Base-by-base conservation (phyloP, 2,797 vertebrate genomes). In the Galago senegalensis region DNA sequence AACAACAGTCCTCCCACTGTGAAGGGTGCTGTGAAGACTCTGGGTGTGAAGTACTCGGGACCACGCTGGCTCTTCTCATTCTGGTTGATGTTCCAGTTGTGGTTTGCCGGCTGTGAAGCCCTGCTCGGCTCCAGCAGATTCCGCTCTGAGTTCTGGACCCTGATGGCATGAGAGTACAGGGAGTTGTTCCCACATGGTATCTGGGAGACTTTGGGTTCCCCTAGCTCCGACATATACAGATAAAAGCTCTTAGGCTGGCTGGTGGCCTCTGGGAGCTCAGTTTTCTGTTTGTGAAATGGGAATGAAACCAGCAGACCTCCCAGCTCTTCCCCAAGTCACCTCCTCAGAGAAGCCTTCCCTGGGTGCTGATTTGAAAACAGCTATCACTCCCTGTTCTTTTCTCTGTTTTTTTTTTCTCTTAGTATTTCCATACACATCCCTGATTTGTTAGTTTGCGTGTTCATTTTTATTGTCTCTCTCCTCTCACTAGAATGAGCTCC, bases 11-110 rank as follows among this genome's bases (percentile, higher is more conserved):
- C 61, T 21, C 46, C 40, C 61, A 31, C n/a, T 43, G 40, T 43
- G 40, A 43, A 21, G 29, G 7, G 73, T 4, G 0, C n/a, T 53
- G 25, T 37, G 46, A 65, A n/a, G 37, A 12, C 18, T 63, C 40
- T 1, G 8, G 0, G 18, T 4, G 46, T 14, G 46, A 6, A 10
- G 67, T 11, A 3, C 37, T 27, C 7, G 0, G 31, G 77, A 21
- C 21, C 0, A 23, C 2, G 37, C 16, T 56, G 10, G 20, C 27
- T 56, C 6, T 49, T n/a, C 17, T 23, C 5, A 10, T 9, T 4
- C 5, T 1, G 10, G 6, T 29, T 2, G 37, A 20, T 65, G 18
- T 46, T 31, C 29, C 18, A 4, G 2, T 13, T 4, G 14, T 25
- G 27, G 25, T n/a, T n/a, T 60, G 79, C 34, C 18, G 13, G 80